These are phyloP conservation scores for Pseudochaenichthys georgianus DNA, from an alignment of 2,797 vertebrate genomes.

Conservation along the genomic window DNA sequence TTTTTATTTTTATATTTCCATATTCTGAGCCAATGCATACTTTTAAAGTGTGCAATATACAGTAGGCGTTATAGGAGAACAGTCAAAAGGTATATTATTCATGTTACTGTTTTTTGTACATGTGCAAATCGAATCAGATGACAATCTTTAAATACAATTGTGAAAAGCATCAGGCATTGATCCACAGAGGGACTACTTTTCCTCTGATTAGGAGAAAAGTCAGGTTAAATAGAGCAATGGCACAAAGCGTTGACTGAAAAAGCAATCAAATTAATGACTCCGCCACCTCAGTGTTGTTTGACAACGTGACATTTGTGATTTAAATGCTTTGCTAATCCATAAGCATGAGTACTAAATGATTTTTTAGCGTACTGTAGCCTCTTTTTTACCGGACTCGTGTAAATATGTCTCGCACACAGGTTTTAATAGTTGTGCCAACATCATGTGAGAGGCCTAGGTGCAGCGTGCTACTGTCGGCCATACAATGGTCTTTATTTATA, in stretches of 20 bases:
- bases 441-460: conserved; percentile 34
- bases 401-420: conserved; percentile 48
- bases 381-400: conserved; percentile 45
- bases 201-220: conserved; percentile 6
- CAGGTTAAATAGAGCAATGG: conserved; percentile 32
- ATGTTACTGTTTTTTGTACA: conserved; percentile 30
- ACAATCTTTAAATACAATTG: conserved; percentile 8
- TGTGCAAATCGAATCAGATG: conserved; percentile 19
- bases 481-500: conserved; percentile 58
- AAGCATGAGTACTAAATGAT: conserved; percentile 12
- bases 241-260: conserved; percentile 38
- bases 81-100: conserved; percentile 6
- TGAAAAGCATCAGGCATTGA: conserved; percentile 16
- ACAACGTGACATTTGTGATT: conserved; percentile 27
- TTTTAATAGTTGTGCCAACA: conserved; percentile 51
- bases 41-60: conserved; percentile 40
- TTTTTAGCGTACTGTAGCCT: not conserved
- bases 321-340: conserved; percentile 43
- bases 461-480: conserved; percentile 38
- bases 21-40: conserved; percentile 41
- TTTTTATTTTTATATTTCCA: conserved; percentile 39
- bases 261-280: conserved; percentile 31
- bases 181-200: not conserved
- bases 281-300: conserved; percentile 22
- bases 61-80: conserved; percentile 21